Base-by-base conservation (phyloP, 2,797 vertebrate species). In the Pseudomugil gertrudae region DNA sequence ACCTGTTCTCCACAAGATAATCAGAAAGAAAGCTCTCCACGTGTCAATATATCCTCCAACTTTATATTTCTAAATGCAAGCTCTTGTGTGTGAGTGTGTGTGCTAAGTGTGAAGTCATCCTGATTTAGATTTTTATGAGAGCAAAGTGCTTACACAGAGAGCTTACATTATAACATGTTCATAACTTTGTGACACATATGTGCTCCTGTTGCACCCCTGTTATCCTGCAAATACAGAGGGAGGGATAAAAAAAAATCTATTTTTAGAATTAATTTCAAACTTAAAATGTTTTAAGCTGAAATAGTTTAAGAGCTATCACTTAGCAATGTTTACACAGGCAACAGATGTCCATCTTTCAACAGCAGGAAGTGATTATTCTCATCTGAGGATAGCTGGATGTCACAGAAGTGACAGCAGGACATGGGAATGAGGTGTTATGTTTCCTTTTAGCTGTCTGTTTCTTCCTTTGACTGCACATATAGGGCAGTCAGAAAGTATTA, bases 281-380 rank as follows among this genome's bases (percentile, higher is more conserved):
- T 15, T 24, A 32, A 14, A 52, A 40, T 19, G 4, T 23, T 1
- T 9, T 54, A 30, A 29, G n/a, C 14, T 52, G 26, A 1, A 21
- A 43, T 21, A 24, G 19, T 17, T 21, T 40, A 32, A 23, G 29
- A 38, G 23, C 27, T 23, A 13, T 66, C 9, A 14, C 30, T 38
- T 43, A 43, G 36, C 10, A n/a, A 6, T 54, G 26, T 23, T 23
- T 51, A 63, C 60, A 61, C 64, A 67, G 30, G 54, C 30, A 40
- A 45, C 75, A 80, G 74, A 85, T 85, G 79, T 80, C 73, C 54
- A 30, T 69, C 57, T 65, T 52, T 78, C 65, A 71, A 61, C 78
- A 76, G 72, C 80, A 85, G 80, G 83, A 89, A 83, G 81, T 66
- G 75, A 66, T 78, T 71, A 68, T 84, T 69, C 77, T 79, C 58